Percentiles rank a stretch among this genome's conserved stretches.
phyloP scores from a whole-genome alignment of 1,140 invertebrate species.

The Bombus cullumanus region DNA sequence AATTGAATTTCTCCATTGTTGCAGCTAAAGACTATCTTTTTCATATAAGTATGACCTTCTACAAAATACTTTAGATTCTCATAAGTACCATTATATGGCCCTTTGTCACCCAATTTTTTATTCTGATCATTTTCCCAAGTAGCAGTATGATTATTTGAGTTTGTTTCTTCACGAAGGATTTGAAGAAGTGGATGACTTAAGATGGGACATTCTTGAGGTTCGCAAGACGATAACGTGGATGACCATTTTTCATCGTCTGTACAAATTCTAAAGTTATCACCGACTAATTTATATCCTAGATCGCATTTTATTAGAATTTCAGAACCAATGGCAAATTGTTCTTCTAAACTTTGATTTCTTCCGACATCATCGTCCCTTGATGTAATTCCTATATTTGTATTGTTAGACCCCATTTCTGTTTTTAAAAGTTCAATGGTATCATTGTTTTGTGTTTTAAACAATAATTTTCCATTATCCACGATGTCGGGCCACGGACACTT shows the following conservation, averaged over 20 bases:
- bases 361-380: neutral
- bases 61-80: slow-evolving; percentile 49
- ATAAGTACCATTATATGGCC: slow-evolving; percentile 18
- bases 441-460: slow-evolving; percentile 38
- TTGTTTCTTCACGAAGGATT: slow-evolving; percentile 40
- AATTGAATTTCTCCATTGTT: slow-evolving; percentile 49
- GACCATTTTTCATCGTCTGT: slow-evolving; percentile 68
- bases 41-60: slow-evolving; percentile 61
- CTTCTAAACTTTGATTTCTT: neutral
- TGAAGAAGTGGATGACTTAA: slow-evolving; percentile 59
- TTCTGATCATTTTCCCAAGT: neutral
- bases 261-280: slow-evolving; percentile 54
- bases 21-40: slow-evolving; percentile 64
- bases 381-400: neutral
- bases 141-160: slow-evolving; percentile 16
- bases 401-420: neutral
- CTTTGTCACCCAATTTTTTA: slow-evolving; percentile 3
- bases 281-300: slow-evolving; percentile 56
- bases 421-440: slow-evolving; percentile 32
- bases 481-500: slow-evolving; percentile 59
- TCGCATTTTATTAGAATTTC: slow-evolving; percentile 64
- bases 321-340: slow-evolving; percentile 51
- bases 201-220: slow-evolving; percentile 55
- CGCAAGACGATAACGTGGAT: slow-evolving; percentile 45
- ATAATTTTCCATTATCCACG: slow-evolving; percentile 60